Base-by-base conservation (phyloP, 2,888 invertebrate species). In the Pristionchus japonicus region DNA sequence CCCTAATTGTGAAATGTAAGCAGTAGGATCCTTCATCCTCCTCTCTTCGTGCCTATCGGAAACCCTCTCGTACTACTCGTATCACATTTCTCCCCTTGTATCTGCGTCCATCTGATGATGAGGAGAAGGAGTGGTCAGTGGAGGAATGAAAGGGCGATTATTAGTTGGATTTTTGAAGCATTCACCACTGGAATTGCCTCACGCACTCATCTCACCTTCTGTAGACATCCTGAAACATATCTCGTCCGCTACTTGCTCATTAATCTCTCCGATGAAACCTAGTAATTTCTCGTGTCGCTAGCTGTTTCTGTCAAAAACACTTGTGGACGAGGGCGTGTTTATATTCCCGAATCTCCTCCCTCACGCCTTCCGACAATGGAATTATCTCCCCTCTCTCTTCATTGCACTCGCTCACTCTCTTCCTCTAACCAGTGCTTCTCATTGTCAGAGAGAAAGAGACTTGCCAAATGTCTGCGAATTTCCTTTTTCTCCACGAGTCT, bases 361-460 rank as follows among this genome's bases (percentile, higher is more conserved):
- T 43, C 27, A 11, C 43, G 23, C n/a, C 77, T 77, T 40, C 40
- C 70, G 37, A 77, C 40, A 77, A 77, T 77, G 77, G 43, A 77
- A 77, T 77, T 77, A 77, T 77, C 77, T 47, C 77, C 47, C 20
- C n/a, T 31, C n/a, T 77, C 77, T 77, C 77, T 77, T 20, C 77
- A 37, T n/a, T 77, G 13, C 13, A 7, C 27, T 13, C 43, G n/a
- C 43, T 77, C 43, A n/a, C 43, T 77, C 77, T 13, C 27, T 27
- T 13, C 34, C 47, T 43, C 4, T 77, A 27, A 47, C 77, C 13
- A 77, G 37, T 3, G 37, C 70, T 13, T 37, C 40, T 27, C n/a
- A n/a, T n/a, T n/a, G n/a, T n/a, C n/a, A 77, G 27, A 77, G 43
- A 77, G 37, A 74, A 74, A 31, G 9, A 74, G 20, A 74, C 23